phyloP scores from a whole-genome alignment of 2,113 vertebrate genomes.

The Taxidea taxus region DNA sequence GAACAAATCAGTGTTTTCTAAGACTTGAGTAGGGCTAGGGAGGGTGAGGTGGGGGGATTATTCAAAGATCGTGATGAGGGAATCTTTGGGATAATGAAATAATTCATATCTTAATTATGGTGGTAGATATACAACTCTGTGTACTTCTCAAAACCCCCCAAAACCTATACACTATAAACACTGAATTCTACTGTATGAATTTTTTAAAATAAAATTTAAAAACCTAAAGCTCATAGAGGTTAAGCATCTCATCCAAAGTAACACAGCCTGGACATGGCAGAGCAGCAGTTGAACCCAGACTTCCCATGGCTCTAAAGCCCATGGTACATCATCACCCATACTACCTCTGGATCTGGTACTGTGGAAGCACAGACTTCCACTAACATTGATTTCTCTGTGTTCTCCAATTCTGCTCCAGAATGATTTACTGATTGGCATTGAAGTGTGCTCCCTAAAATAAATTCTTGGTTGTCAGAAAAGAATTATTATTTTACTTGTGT shows the following conservation, averaged over 20 bases:
- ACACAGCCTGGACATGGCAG: neutral
- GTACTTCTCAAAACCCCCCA: neutral
- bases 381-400: neutral
- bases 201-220: constrained; percentile 7
- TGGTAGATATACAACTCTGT: neutral
- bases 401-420: neutral
- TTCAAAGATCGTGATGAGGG: neutral
- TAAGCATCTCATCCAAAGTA: neutral
- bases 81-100: neutral
- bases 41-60: neutral
- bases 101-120: neutral
- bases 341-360: neutral
- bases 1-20: neutral
- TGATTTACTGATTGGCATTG: neutral
- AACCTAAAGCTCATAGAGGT: neutral
- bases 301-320: neutral
- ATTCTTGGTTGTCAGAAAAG: neutral
- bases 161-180: neutral
- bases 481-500: neutral
- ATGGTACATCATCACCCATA: neutral
- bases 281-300: neutral
- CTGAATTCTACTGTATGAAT: neutral
- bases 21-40: neutral
- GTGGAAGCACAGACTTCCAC: neutral
- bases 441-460: neutral